Evolutionary conservation across 2,113 vertebrate species (phyloP).

Genomic region (Hippolais icterina): DNA sequence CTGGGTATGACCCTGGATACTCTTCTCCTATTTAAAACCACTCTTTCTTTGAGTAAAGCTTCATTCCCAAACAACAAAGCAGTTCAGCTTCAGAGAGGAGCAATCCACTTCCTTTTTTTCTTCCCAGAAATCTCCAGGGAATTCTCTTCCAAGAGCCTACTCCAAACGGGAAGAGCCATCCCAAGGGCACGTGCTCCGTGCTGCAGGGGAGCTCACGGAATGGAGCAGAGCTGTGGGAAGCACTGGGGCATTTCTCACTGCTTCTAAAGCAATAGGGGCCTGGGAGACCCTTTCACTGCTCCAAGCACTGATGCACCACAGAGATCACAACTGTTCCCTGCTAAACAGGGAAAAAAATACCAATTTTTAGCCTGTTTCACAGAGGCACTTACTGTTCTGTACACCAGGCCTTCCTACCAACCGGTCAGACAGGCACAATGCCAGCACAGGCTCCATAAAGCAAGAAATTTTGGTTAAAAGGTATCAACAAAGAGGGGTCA

Average conservation of each 20-base stretch:
- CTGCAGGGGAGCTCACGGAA: background rate
- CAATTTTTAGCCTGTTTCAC: background rate
- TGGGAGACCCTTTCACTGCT: background rate
- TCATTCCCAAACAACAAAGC: background rate
- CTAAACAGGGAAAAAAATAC: fast-evolving
- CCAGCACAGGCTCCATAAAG: background rate
- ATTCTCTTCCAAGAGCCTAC: background rate
- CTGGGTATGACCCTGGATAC: background rate
- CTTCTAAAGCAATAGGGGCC: background rate
- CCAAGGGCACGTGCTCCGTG: background rate
- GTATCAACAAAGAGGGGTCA: background rate
- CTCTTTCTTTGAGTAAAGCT: background rate
- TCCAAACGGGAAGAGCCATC: background rate
- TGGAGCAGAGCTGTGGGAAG: background rate
- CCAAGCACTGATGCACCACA: background rate
- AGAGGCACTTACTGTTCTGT: background rate
- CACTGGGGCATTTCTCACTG: background rate
- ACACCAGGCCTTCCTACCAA: background rate
- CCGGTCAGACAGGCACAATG: background rate
- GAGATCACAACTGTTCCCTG: background rate
- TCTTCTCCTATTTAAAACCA: background rate
- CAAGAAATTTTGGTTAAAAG: background rate
- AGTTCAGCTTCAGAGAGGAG: background rate
- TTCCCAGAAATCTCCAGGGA: background rate
- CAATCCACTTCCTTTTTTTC: background rate